These are phyloP conservation scores for Drosophila maculinotata DNA, from an alignment of 2,888 invertebrate species.

Conservation along the genomic window DNA sequence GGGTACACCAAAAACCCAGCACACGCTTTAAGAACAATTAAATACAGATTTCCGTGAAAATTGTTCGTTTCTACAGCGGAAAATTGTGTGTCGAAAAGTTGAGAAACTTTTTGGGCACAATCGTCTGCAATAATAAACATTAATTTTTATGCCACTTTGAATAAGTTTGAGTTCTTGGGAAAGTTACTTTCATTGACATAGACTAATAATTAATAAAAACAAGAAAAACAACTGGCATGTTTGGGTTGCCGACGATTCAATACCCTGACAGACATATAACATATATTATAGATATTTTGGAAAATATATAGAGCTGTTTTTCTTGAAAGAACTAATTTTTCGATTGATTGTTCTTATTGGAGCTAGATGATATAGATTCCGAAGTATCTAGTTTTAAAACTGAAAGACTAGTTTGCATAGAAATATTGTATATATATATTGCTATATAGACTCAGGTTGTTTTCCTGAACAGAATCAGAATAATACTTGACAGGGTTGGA, in stretches of 20 bases:
- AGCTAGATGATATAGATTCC: too few species aligned
- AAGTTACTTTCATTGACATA: slow-evolving; percentile 39
- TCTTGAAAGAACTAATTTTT: too few species aligned
- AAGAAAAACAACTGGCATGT: background rate
- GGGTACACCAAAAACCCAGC: too few species aligned
- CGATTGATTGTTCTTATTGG: too few species aligned
- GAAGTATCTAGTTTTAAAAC: too few species aligned
- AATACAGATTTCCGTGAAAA: slow-evolving; percentile 2
- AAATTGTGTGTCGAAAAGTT: slow-evolving; percentile 15
- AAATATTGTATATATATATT: too few species aligned
- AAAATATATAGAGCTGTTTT: too few species aligned
- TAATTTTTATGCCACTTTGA: slow-evolving; percentile 55
- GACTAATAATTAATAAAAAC: slow-evolving; percentile 28
- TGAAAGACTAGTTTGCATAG: too few species aligned
- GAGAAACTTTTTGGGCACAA: slow-evolving; percentile 24
- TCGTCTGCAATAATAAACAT: slow-evolving; percentile 52
- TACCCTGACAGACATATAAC: background rate
- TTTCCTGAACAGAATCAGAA: too few species aligned
- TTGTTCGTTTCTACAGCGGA: slow-evolving; percentile 1
- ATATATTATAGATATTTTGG: background rate
- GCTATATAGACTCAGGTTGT: too few species aligned
- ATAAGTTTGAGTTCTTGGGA: slow-evolving; percentile 42
- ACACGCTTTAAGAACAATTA: background rate
- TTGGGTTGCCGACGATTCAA: background rate
- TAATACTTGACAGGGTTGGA: too few species aligned